phyloP scores from a whole-genome alignment of 2,113 vertebrate species.

The Ursus arctos region DNA sequence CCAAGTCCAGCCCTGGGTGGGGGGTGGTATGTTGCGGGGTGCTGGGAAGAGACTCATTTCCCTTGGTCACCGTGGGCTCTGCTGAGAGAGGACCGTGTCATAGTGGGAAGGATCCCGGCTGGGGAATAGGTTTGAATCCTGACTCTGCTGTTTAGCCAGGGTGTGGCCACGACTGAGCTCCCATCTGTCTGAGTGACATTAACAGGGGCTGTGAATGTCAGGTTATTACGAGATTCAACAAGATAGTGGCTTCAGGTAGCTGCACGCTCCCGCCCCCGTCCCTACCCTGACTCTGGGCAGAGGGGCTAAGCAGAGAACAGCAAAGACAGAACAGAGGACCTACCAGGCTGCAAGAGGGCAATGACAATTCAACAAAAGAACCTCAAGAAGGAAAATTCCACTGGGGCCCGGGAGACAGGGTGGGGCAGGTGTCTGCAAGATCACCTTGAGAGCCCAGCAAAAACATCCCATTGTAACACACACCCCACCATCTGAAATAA shows the following conservation, averaged over 20 bases:
- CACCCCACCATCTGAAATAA: constrained; percentile 9
- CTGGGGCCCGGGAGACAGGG: not conserved
- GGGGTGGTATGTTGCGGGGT: not conserved
- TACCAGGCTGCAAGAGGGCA: not conserved
- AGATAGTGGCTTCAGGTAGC: not conserved
- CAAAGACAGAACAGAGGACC: not conserved
- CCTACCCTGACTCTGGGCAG: not conserved
- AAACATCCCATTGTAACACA: not conserved
- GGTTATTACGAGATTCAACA: not conserved
- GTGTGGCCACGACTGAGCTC: not conserved
- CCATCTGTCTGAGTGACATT: not conserved
- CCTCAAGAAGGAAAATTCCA: constrained; percentile 26
- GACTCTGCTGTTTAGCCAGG: not conserved
- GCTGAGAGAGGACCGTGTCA: not conserved
- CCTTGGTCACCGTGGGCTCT: not conserved
- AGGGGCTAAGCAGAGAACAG: not conserved
- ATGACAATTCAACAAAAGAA: not conserved
- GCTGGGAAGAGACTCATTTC: not conserved
- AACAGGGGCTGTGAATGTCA: not conserved
- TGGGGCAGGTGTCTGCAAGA: not conserved
- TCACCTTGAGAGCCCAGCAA: not conserved
- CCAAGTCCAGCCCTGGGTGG: not conserved
- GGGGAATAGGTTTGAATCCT: not conserved
- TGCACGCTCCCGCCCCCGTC: rapidly evolving
- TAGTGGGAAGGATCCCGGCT: not conserved